Evolutionary conservation across 92 coral and sea anemone genomes (phyloP), one percentile per base, ranked within the genome.

Genomic region (Epizoanthus scotinus): DNA sequence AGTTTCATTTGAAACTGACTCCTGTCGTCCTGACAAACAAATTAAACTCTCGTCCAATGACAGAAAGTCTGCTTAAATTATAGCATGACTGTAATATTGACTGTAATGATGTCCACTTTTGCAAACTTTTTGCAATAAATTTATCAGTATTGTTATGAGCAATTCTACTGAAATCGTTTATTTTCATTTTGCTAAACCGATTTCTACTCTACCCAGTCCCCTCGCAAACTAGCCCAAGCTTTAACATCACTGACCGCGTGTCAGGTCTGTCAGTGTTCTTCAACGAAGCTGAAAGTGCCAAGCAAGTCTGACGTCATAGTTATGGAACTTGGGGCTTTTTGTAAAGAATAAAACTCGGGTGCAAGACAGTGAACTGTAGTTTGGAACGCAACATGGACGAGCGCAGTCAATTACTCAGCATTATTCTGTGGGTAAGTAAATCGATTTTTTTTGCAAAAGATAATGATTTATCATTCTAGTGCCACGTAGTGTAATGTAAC

Each of bases 361-460:
- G 8, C 12, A 10, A 55, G 47, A 17, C 20, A 21, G 57, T 40
- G n/a, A 54, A 7, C 62, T n/a, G 57, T n/a, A 58, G 56, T 14
- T 36, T 3, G 17, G 15, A 75, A 5, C n/a, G 3, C 19, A 59
- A 20, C 40, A 28, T 5, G 67, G 19, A n/a, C 1, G 20, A 34
- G 15, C 9, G 13, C 22, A 29, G 19, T 22, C 10, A 22, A 29
- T n/a, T 74, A 4, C 42, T n/a, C 59, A 40, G 7, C 55, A 26
- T 75, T 31, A 18, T 75, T 1, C 69, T 31, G 55, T 75, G 81
- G 81, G 81, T 75, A 14, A 75, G 81, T 36, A 71, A 24, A 18
- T 69, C 24, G 22, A 6, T 8, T 7, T 3, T 47, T 14, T 18
- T 44, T 44, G 52, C 12, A 47, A 47, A 14, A 47, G 12, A 10